Evolutionary conservation across 2,888 invertebrate genomes (phyloP).

Genomic region (Spatulosminthurus flaviceps): DNA sequence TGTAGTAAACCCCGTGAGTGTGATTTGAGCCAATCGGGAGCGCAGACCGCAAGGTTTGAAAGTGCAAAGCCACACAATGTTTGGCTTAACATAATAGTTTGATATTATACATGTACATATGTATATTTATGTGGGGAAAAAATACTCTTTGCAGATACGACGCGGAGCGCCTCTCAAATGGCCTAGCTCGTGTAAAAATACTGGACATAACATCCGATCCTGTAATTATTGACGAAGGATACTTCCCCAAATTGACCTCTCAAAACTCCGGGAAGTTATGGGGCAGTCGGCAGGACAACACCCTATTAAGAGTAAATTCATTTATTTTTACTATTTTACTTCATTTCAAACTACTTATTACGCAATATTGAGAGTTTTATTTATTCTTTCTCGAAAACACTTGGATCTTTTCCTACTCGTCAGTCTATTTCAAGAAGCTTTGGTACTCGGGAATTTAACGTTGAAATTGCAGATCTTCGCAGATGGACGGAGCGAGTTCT

Average conservation of each 20-base stretch:
- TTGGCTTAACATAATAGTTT: too few species aligned
- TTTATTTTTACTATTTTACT: too few species aligned
- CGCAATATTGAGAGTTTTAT: background rate
- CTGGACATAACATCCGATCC: conserved; percentile 72
- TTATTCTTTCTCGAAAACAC: background rate
- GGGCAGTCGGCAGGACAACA: conserved; percentile 57
- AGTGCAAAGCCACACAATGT: too few species aligned
- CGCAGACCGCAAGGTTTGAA: too few species aligned
- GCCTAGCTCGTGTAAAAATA: conserved; percentile 73
- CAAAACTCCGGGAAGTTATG: conserved; percentile 54
- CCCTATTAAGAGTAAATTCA: conserved; percentile 47
- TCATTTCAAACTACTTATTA: too few species aligned
- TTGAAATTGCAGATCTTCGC: conserved; percentile 73
- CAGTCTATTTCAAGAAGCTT: background rate
- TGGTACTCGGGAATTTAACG: background rate
- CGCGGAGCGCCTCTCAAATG: conserved; percentile 78
- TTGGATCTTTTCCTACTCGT: background rate
- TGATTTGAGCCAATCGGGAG: too few species aligned
- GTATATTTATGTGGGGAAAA: too few species aligned
- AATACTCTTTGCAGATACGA: conserved; percentile 75
- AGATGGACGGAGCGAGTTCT: conserved; percentile 80
- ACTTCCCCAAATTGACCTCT: conserved; percentile 78
- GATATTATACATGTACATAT: too few species aligned
- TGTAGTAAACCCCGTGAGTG: too few species aligned
- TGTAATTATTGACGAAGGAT: conserved; percentile 80